Conservation (phyloP, 1,140 invertebrate genomes). For the Leucophenga varia region DNA sequence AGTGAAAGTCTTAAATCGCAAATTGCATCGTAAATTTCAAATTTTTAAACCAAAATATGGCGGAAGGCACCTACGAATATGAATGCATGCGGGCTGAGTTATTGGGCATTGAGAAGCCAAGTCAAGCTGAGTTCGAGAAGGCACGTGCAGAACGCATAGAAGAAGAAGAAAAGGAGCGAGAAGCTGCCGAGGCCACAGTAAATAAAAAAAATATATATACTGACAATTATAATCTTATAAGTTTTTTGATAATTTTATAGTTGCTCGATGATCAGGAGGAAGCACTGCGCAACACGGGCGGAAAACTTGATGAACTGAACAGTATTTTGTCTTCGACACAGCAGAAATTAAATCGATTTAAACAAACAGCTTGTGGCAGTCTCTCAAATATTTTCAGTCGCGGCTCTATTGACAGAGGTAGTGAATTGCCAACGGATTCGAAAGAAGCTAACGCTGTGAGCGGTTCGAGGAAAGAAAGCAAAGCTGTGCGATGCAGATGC, state of each 20-base stretch:
- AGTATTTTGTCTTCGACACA: constrained; percentile 78
- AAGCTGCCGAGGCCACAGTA: constrained; percentile 58
- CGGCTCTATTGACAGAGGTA: constrained; percentile 11
- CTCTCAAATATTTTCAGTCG: constrained; percentile 39
- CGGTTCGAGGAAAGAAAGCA: constrained; percentile 15
- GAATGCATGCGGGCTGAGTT: constrained; percentile 74
- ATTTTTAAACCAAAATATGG: constrained; percentile 49
- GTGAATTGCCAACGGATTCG: constrained; percentile 14
- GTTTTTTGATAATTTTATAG: constrained; percentile 56
- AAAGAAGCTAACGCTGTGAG: constrained; percentile 41
- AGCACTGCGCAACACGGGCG: constrained; percentile 67
- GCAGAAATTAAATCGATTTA: constrained; percentile 84
- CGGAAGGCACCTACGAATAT: constrained; percentile 67
- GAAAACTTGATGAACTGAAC: constrained; percentile 82
- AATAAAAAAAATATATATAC: constrained; percentile 2
- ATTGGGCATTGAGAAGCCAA: constrained; percentile 67
- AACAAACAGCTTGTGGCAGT: constrained; percentile 60
- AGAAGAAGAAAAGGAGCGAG: constrained; percentile 50
- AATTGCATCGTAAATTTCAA: too few species aligned
- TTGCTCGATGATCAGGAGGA: constrained; percentile 71
- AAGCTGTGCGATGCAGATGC: too few species aligned
- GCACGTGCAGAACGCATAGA: constrained; percentile 43
- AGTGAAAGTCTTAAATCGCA: too few species aligned
- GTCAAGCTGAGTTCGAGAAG: constrained; percentile 66
- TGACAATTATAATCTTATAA: neutral